These are phyloP conservation scores for Mesorhabditis belari DNA, from an alignment of 2,888 invertebrate species.

Conservation along the genomic window DNA sequence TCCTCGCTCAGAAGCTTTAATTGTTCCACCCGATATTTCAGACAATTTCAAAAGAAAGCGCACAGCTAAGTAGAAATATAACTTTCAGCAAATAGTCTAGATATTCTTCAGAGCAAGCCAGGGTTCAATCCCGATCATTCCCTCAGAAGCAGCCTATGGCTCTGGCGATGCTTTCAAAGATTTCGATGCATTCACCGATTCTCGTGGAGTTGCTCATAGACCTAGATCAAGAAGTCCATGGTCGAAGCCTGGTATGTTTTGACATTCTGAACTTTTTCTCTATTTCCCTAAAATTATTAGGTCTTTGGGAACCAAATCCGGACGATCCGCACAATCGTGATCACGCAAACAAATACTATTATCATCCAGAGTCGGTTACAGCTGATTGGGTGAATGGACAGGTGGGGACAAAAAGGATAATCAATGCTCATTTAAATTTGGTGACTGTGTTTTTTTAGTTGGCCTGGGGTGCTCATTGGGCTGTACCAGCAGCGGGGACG, in stretches of 20 bases:
- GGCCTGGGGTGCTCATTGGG: slow-evolving; percentile 36
- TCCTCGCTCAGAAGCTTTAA: neutral
- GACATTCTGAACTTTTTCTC: neutral
- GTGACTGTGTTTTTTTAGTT: slow-evolving; percentile 4
- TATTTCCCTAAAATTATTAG: slow-evolving; percentile 6
- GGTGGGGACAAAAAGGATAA: neutral
- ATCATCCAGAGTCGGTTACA: slow-evolving; percentile 30
- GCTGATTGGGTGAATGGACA: slow-evolving; percentile 42
- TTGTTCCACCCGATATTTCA: neutral
- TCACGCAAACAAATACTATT: slow-evolving; percentile 39
- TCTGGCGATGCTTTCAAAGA: slow-evolving; percentile 19
- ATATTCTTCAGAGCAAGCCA: slow-evolving; percentile 3
- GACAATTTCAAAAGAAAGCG: too few species aligned
- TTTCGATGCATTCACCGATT: slow-evolving; percentile 28
- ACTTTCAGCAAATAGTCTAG: neutral
- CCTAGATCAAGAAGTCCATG: slow-evolving; percentile 30
- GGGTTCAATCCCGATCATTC: slow-evolving; percentile 22
- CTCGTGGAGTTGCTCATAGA: slow-evolving; percentile 25
- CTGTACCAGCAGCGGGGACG: slow-evolving; percentile 32
- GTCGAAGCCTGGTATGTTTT: slow-evolving; percentile 24
- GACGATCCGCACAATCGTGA: slow-evolving; percentile 41
- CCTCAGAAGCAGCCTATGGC: slow-evolving; percentile 22
- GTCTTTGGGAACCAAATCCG: slow-evolving; percentile 42
- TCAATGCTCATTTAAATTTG: neutral
- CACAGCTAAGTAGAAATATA: too few species aligned